Conservation (phyloP, 2,113 vertebrate genomes). For the Periophthalmus modestus region DNA sequence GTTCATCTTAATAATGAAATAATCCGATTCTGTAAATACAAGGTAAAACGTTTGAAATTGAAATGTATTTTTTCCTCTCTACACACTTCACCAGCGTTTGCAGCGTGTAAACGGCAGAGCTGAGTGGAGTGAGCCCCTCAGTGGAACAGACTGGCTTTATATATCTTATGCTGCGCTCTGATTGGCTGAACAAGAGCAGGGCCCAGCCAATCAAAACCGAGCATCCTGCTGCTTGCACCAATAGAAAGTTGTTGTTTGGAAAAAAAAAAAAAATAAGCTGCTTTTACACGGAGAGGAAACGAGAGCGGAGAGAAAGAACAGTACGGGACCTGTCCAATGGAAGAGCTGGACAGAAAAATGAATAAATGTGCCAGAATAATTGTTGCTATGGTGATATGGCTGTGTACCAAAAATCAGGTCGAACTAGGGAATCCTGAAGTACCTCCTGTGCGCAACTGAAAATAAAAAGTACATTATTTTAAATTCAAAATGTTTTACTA, state of each 20-base stretch:
- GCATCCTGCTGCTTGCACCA: not conserved
- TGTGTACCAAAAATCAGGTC: conserved; percentile 3
- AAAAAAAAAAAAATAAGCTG: not conserved
- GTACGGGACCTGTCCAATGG: conserved; percentile 1
- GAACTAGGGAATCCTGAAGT: not conserved
- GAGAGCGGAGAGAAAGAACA: not conserved
- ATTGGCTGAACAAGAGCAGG: not conserved
- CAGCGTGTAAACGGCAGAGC: not conserved
- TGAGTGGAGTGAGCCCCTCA: not conserved
- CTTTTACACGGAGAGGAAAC: not conserved
- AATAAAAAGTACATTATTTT: not conserved
- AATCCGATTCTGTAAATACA: not conserved
- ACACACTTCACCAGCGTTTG: not conserved
- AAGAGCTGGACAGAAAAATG: not conserved
- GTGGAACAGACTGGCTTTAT: not conserved
- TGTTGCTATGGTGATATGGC: conserved; percentile 5
- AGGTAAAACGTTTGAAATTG: not conserved
- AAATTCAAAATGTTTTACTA: not conserved
- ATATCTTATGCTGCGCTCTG: not conserved
- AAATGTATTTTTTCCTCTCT: not conserved
- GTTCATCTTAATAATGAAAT: not conserved
- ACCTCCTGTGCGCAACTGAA: not conserved
- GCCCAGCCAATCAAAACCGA: not conserved
- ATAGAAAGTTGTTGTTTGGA: conserved; percentile 10
- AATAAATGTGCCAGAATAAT: not conserved